phyloP scores from a whole-genome alignment of 2,113 vertebrate genomes.

The Sinocyclocheilus rhinocerous region DNA sequence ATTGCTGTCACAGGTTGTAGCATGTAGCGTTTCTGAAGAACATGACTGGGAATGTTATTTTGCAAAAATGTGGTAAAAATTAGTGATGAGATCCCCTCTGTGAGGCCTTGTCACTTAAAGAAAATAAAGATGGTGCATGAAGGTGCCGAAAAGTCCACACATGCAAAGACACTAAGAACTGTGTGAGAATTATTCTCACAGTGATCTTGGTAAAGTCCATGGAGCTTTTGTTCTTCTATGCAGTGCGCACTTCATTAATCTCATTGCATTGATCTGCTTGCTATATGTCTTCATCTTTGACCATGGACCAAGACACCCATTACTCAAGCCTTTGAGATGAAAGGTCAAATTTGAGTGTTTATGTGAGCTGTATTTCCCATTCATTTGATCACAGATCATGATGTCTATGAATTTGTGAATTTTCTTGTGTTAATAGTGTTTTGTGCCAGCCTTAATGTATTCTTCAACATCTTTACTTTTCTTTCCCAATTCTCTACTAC shows the following conservation, averaged over 20 bases:
- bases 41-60: background rate
- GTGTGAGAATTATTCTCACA: background rate
- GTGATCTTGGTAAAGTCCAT: background rate
- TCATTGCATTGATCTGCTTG: background rate
- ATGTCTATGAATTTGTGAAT: no score
- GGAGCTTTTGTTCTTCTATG: conserved; percentile 16
- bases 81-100: background rate
- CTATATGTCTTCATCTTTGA: background rate
- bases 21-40: background rate
- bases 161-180: background rate
- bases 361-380: conserved; percentile 3
- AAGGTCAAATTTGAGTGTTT: conserved; percentile 8
- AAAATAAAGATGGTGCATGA: background rate
- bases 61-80: background rate
- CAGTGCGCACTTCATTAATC: conserved; percentile 8
- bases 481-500: background rate
- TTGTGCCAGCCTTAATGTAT: conserved; percentile 29
- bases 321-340: background rate
- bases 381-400: background rate
- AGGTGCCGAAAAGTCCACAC: background rate
- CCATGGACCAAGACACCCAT: background rate
- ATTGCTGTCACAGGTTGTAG: background rate
- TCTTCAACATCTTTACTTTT: background rate
- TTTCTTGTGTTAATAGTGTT: conserved; percentile 20
- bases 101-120: background rate